phyloP scores from a whole-genome alignment of 1,140 invertebrate species.

The Penaeus chinensis region DNA sequence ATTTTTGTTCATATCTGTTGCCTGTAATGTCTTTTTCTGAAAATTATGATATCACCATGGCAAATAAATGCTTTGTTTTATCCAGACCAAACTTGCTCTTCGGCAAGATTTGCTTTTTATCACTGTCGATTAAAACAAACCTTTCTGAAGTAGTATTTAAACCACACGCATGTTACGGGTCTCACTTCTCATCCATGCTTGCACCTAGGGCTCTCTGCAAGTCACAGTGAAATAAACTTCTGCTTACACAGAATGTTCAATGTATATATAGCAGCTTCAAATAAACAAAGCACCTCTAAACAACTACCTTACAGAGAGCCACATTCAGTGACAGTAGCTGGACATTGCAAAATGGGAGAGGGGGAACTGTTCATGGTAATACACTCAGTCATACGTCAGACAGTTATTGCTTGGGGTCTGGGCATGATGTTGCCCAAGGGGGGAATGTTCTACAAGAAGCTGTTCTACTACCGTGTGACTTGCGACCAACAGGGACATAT shows the following conservation, averaged over 20 bases:
- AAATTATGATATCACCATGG: too few species aligned
- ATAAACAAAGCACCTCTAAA: neutral
- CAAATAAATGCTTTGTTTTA: too few species aligned
- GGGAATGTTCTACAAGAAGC: constrained; percentile 61
- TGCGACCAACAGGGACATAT: constrained; percentile 58
- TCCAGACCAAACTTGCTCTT: too few species aligned
- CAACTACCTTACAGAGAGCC: constrained; percentile 3
- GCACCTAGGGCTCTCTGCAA: constrained; percentile 39
- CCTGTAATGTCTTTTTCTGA: too few species aligned
- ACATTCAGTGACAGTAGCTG: constrained; percentile 32
- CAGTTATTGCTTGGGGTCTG: constrained; percentile 60
- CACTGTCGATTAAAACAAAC: too few species aligned
- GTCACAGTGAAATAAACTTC: constrained; percentile 8
- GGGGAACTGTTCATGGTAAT: constrained; percentile 47
- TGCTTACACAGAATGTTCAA: constrained; percentile 14
- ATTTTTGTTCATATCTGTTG: too few species aligned
- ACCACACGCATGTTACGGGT: constrained; percentile 19
- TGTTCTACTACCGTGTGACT: constrained; percentile 58
- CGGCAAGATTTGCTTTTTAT: too few species aligned
- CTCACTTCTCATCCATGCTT: constrained; percentile 34
- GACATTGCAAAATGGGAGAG: constrained; percentile 23
- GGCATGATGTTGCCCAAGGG: constrained; percentile 39
- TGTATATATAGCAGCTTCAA: constrained; percentile 8
- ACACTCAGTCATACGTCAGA: constrained; percentile 43
- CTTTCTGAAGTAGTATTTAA: neutral